These are phyloP conservation scores for Mycogona germanica DNA, from an alignment of 2,888 invertebrate species.

Conservation along the genomic window DNA sequence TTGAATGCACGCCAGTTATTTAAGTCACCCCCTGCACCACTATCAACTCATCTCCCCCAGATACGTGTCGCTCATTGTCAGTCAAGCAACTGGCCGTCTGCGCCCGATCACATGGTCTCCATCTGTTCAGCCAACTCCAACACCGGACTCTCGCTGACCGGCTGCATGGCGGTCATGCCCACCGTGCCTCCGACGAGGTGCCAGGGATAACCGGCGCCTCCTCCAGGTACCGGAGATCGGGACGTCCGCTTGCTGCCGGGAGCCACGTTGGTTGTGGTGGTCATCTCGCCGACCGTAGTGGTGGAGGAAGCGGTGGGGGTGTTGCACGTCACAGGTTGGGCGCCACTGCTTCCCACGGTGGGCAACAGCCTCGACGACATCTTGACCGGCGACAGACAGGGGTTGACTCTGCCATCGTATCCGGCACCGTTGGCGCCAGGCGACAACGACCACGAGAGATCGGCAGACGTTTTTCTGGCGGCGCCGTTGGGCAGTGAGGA, in stretches of 20 bases:
- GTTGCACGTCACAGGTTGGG: neutral
- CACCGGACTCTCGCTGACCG: constrained; percentile 16
- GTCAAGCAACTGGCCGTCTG: too few relatives aligned
- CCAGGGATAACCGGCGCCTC: constrained; percentile 10
- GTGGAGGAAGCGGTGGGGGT: neutral
- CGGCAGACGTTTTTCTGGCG: neutral
- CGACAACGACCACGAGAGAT: neutral
- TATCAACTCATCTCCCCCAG: too few relatives aligned
- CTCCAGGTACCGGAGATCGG: neutral
- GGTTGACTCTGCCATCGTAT: neutral
- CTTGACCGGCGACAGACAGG: neutral
- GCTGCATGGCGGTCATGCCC: constrained; percentile 14
- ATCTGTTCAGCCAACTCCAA: constrained; percentile 18
- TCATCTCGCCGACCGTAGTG: neutral
- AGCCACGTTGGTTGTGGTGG: neutral
- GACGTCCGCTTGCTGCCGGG: too few relatives aligned
- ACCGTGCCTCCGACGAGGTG: constrained; percentile 2
- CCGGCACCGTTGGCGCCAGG: neutral
- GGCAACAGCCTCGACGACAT: neutral
- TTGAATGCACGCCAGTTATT: too few relatives aligned
- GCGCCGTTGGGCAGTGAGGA: neutral
- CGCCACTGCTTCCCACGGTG: neutral
- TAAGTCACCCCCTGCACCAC: too few relatives aligned
- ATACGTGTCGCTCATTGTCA: too few relatives aligned
- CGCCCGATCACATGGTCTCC: constrained; percentile 15